Conservation (phyloP, 64 coral and sea anemone species). For the Stichodactyla helianthus region DNA sequence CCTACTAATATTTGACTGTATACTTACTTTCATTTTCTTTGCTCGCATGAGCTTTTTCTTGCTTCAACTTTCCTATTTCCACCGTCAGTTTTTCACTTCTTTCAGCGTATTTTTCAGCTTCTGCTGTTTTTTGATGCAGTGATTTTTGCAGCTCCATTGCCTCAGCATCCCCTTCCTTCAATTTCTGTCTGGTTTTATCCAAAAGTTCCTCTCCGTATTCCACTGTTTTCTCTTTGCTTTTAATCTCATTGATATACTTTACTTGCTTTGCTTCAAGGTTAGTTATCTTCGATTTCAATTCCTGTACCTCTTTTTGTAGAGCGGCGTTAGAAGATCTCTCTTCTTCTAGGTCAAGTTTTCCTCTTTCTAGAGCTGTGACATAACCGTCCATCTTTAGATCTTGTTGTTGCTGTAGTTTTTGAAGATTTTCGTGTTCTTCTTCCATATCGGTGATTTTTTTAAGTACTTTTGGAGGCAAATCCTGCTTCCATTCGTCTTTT, state of each 20-base stretch:
- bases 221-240: conserved; percentile 56
- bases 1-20: too few species aligned
- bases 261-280: conserved; percentile 64
- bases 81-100: not conserved
- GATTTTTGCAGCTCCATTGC: conserved; percentile 19
- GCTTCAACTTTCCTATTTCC: conserved; percentile 22
- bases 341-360: conserved; percentile 44
- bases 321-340: conserved; percentile 53
- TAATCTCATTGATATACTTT: conserved; percentile 53
- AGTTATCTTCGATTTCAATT: conserved; percentile 36
- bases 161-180: conserved; percentile 19
- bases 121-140: not conserved
- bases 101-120: conserved; percentile 18
- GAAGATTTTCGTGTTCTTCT: conserved; percentile 65
- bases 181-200: conserved; percentile 44
- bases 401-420: conserved; percentile 75
- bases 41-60: not conserved
- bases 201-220: conserved; percentile 60
- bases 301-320: conserved; percentile 64
- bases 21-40: conserved; percentile 50
- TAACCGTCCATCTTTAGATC: conserved; percentile 66
- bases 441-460: conserved; percentile 73
- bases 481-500: conserved; percentile 89
- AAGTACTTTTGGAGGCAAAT: conserved; percentile 59
- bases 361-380: conserved; percentile 54